Conservation (phyloP, 2,797 vertebrate genomes). For the Myripristis murdjan region DNA sequence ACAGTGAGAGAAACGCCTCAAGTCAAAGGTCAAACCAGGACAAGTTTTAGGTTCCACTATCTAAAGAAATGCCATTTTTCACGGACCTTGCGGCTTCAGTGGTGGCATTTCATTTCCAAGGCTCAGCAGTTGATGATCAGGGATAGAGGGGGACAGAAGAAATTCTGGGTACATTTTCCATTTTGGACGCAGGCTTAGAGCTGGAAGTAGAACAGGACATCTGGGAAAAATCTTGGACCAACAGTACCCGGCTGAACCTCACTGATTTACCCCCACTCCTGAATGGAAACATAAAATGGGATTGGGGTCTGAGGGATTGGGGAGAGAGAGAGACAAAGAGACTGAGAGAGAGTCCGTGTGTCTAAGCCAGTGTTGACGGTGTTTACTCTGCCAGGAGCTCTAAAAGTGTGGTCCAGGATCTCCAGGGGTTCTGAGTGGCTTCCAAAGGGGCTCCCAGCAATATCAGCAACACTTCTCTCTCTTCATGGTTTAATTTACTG, state of each 20-base stretch:
- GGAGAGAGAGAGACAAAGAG: neutral
- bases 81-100: slow-evolving; percentile 42
- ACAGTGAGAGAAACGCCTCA: neutral
- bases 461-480: too few species aligned
- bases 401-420: slow-evolving; percentile 30
- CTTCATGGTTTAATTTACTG: too few species aligned
- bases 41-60: neutral
- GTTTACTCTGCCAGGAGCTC: slow-evolving; percentile 34
- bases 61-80: slow-evolving; percentile 24
- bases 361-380: neutral
- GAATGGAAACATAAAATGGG: slow-evolving; percentile 50
- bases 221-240: slow-evolving; percentile 61
- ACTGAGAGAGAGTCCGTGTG: too few species aligned
- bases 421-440: slow-evolving; percentile 24
- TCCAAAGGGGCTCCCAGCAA: too few species aligned
- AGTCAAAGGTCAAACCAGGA: neutral
- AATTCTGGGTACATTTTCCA: slow-evolving; percentile 38
- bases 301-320: slow-evolving; percentile 23
- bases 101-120: slow-evolving; percentile 48
- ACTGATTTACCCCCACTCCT: slow-evolving; percentile 57
- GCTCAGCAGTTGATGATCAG: slow-evolving; percentile 36
- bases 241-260: slow-evolving; percentile 39
- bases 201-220: slow-evolving; percentile 62
- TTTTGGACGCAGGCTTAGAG: slow-evolving; percentile 49
- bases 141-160: slow-evolving; percentile 41